These are phyloP conservation scores for Dendrolimus houi DNA, from an alignment of 2,888 invertebrate genomes.

Conservation along the genomic window DNA sequence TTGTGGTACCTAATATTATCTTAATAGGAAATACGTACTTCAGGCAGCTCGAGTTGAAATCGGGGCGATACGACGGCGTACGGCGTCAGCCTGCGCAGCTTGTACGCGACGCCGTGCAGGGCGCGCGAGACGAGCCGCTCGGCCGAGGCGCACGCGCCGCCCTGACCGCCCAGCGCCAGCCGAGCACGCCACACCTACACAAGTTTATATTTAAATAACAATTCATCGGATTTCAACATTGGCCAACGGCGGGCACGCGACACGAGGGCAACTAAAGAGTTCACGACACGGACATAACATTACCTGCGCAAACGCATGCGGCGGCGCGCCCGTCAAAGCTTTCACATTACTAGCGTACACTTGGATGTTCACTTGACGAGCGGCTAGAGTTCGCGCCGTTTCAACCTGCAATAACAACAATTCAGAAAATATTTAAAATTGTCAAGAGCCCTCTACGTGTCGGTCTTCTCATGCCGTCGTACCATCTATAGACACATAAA, in stretches of 20 bases:
- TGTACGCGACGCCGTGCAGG: slow-evolving; percentile 89
- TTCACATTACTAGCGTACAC: slow-evolving; percentile 32
- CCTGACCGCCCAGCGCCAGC: slow-evolving; percentile 18
- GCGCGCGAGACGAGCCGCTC: slow-evolving; percentile 63
- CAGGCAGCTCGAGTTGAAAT: slow-evolving; percentile 91
- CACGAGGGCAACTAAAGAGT: too few relatives aligned
- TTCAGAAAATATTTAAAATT: too few relatives aligned
- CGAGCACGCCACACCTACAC: slow-evolving; percentile 67
- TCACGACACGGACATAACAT: too few relatives aligned
- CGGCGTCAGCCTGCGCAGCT: slow-evolving; percentile 90
- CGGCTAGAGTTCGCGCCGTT: slow-evolving; percentile 45
- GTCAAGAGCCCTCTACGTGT: too few relatives aligned
- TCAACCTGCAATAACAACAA: slow-evolving; percentile 38
- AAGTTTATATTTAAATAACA: too few relatives aligned
- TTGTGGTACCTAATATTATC: neutral
- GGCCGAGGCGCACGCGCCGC: slow-evolving; percentile 21
- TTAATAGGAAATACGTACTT: slow-evolving; percentile 62
- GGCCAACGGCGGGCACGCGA: too few relatives aligned
- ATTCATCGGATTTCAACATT: too few relatives aligned
- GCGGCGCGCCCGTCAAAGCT: slow-evolving; percentile 30
- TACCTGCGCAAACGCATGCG: slow-evolving; percentile 60
- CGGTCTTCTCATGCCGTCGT: too few relatives aligned
- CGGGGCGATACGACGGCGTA: slow-evolving; percentile 88
- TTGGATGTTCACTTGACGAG: slow-evolving; percentile 39
- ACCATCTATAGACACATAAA: too few relatives aligned